Conservation (phyloP, 1,140 invertebrate species). For the Dendrolimus kikuchii region DNA sequence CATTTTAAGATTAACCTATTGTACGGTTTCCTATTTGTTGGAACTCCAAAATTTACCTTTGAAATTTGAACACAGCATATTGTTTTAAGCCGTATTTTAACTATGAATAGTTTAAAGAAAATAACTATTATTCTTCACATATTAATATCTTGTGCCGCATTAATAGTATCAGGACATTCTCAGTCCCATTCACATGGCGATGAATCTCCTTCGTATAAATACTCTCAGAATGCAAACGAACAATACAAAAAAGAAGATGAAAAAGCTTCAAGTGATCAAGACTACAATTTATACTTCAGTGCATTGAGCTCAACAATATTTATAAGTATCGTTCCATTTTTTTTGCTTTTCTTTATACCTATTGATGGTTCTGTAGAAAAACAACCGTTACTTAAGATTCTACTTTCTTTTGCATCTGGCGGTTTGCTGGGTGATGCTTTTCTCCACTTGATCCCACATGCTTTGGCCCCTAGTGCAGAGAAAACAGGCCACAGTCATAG, state of each 20-base stretch:
- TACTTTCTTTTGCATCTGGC: constrained; percentile 95
- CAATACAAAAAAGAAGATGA: constrained; percentile 41
- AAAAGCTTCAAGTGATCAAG: constrained; percentile 29
- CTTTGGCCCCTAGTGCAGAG: constrained; percentile 75
- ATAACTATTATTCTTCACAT: constrained; percentile 6
- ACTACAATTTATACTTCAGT: constrained; percentile 81
- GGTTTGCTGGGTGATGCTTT: constrained; percentile 97
- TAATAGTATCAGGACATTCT: constrained; percentile 47
- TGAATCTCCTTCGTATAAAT: constrained; percentile 81
- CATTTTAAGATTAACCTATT: too few relatives aligned
- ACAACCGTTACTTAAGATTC: constrained; percentile 88
- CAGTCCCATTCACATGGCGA: constrained; percentile 53
- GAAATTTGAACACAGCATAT: too few relatives aligned
- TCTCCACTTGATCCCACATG: constrained; percentile 96
- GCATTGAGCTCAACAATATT: constrained; percentile 91
- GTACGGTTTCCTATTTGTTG: too few relatives aligned
- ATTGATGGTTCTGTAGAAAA: constrained; percentile 89
- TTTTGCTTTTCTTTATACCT: constrained; percentile 95
- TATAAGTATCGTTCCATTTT: constrained; percentile 94
- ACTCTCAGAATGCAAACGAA: constrained; percentile 81
- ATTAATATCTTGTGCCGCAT: constrained; percentile 27
- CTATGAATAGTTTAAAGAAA: too few relatives aligned
- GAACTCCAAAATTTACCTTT: too few relatives aligned
- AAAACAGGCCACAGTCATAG: constrained; percentile 75
- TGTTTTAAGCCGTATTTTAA: too few relatives aligned